Conservation (phyloP, 2,797 vertebrate genomes). For the Coilia nasus region DNA sequence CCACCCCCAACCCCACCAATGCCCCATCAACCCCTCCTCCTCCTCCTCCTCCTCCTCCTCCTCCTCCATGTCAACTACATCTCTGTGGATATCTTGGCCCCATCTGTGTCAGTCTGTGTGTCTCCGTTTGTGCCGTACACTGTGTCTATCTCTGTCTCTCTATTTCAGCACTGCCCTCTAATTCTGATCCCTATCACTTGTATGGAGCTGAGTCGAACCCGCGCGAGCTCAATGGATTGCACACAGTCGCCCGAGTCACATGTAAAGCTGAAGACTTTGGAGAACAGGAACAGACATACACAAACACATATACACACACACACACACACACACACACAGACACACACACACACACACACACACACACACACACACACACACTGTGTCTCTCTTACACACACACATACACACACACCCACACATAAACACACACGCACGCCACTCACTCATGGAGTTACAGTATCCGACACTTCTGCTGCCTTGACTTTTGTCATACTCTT, state of each 20-base stretch:
- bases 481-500: slow-evolving; percentile 12
- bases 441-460: slow-evolving; percentile 20
- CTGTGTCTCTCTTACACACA: slow-evolving; percentile 27
- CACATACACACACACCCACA: slow-evolving; percentile 40
- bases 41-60: too few species aligned
- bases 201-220: not conserved
- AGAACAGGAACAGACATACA: slow-evolving; percentile 50
- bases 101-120: not conserved
- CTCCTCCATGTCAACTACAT: too few species aligned
- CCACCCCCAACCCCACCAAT: too few species aligned
- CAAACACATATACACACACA: not conserved
- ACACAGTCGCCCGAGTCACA: slow-evolving; percentile 50
- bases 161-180: slow-evolving; percentile 26
- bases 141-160: slow-evolving; percentile 24
- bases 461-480: slow-evolving; percentile 23
- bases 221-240: slow-evolving; percentile 54
- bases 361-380: slow-evolving; percentile 56
- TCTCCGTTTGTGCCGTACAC: slow-evolving; percentile 15
- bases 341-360: slow-evolving; percentile 53
- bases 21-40: too few species aligned
- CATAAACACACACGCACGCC: slow-evolving; percentile 23
- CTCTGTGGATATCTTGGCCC: not conserved
- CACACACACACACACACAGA: slow-evolving; percentile 24
- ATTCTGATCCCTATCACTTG: slow-evolving; percentile 1
- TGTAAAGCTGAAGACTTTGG: slow-evolving; percentile 31